phyloP scores from a whole-genome alignment of 2,888 invertebrate species.

The Lathronympha strigana region DNA sequence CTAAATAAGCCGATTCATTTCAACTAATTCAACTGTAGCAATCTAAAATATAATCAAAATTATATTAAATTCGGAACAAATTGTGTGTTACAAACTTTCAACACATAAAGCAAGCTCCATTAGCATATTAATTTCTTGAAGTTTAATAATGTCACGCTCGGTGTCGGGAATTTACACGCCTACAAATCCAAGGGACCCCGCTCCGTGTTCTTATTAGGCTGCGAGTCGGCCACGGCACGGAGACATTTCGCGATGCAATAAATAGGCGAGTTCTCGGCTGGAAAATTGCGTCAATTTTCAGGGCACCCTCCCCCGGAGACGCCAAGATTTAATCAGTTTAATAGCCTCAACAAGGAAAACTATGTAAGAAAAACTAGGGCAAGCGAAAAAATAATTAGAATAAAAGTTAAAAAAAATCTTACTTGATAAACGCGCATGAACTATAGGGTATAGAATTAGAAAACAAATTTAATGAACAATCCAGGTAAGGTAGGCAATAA shows the following conservation, averaged over 20 bases:
- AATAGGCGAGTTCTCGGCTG: slow-evolving; percentile 71
- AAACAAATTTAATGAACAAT: no score
- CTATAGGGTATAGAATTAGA: no score
- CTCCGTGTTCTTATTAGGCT: slow-evolving; percentile 67
- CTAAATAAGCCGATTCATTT: no score
- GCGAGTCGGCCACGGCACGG: slow-evolving; percentile 57
- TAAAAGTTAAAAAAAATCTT: slow-evolving; percentile 19
- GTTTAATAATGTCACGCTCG: slow-evolving; percentile 47
- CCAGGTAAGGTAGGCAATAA: not conserved
- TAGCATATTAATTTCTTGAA: slow-evolving; percentile 43
- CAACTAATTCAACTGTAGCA: no score
- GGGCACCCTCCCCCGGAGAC: slow-evolving; percentile 55
- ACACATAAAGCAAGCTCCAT: slow-evolving; percentile 5
- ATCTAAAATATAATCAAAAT: not conserved
- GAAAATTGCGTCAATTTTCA: slow-evolving; percentile 77
- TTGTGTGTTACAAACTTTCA: slow-evolving; percentile 2
- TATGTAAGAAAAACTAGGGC: slow-evolving; percentile 43
- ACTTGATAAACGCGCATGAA: no score
- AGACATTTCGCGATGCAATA: slow-evolving; percentile 74
- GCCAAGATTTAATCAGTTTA: slow-evolving; percentile 64
- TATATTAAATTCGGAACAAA: slow-evolving; percentile 6
- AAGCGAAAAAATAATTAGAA: slow-evolving; percentile 1
- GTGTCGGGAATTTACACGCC: slow-evolving; percentile 65
- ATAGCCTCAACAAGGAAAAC: slow-evolving; percentile 62
- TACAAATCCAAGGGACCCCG: slow-evolving; percentile 62